These are phyloP conservation scores for Collichthys lucidus DNA, from an alignment of 2,113 vertebrate species.

Conservation along the genomic window DNA sequence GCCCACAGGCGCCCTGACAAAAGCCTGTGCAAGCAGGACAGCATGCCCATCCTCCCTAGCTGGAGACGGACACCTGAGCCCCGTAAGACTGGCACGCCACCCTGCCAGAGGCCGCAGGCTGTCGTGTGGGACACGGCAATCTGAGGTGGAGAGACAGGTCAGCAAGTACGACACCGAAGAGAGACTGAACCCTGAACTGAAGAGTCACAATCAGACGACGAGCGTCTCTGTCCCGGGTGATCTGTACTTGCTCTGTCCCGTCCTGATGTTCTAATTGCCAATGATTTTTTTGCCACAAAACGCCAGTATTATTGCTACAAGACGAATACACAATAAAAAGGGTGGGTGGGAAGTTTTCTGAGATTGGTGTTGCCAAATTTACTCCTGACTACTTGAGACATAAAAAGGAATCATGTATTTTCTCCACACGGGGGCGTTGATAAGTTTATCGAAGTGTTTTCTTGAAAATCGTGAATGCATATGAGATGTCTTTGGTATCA, in stretches of 20 bases:
- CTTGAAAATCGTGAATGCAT: conserved; percentile 79
- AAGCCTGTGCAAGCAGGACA: conserved; percentile 94
- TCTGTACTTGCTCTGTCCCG: conserved; percentile 72
- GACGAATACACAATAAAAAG: conserved; percentile 51
- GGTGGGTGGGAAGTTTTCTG: conserved; percentile 50
- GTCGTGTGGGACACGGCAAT: conserved; percentile 96
- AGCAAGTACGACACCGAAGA: conserved; percentile 49
- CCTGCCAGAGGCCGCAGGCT: conserved; percentile 92
- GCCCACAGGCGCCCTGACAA: conserved; percentile 90
- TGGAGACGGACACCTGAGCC: conserved; percentile 91
- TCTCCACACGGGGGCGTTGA: conserved; percentile 46
- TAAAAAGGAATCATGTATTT: conserved; percentile 62
- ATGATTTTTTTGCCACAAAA: conserved; percentile 72
- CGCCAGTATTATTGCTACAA: conserved; percentile 66
- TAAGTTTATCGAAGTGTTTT: conserved; percentile 73
- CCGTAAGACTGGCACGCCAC: conserved; percentile 91
- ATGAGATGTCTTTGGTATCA: conserved; percentile 78
- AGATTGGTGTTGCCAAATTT: conserved; percentile 79
- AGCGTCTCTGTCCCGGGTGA: conserved; percentile 65
- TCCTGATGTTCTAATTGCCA: conserved; percentile 79
- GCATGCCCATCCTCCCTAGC: conserved; percentile 95
- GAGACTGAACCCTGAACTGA: conserved; percentile 53
- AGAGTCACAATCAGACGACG: conserved; percentile 73
- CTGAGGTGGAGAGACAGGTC: conserved; percentile 79
- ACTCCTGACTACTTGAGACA: conserved; percentile 77